Evolutionary conservation across 2,797 vertebrate genomes (phyloP).

Genomic region (Arnoldichthys spilopterus): DNA sequence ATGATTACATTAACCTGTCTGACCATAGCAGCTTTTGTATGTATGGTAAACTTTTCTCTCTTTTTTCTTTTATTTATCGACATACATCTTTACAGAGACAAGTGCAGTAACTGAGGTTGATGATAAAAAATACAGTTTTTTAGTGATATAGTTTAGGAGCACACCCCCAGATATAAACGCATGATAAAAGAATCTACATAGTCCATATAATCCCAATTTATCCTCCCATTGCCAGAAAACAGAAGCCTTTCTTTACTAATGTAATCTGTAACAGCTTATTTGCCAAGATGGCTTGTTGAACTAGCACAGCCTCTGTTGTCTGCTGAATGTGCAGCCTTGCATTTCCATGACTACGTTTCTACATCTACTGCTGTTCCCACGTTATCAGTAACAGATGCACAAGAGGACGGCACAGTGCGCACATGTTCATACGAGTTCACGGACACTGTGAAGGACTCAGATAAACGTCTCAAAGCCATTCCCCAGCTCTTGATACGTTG

Average conservation of each 20-base stretch:
- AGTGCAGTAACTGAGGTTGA: slow-evolving; percentile 79
- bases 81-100: slow-evolving; percentile 70
- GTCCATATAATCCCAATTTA: background rate
- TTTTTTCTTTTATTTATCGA: slow-evolving; percentile 42
- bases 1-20: slow-evolving; percentile 66
- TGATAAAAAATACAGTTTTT: slow-evolving; percentile 71
- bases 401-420: slow-evolving; percentile 29
- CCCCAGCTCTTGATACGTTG: slow-evolving; percentile 8
- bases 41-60: slow-evolving; percentile 53
- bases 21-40: slow-evolving; percentile 76
- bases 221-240: slow-evolving; percentile 3
- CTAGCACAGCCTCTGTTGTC: slow-evolving; percentile 23
- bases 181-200: slow-evolving; percentile 27
- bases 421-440: slow-evolving; percentile 8
- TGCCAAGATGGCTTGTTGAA: slow-evolving; percentile 25
- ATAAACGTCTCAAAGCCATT: slow-evolving; percentile 41
- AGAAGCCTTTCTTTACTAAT: slow-evolving; percentile 14
- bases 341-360: slow-evolving; percentile 15
- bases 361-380: slow-evolving; percentile 40
- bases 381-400: slow-evolving; percentile 41
- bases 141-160: slow-evolving; percentile 50
- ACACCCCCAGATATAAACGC: slow-evolving; percentile 30
- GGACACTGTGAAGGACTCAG: slow-evolving; percentile 22
- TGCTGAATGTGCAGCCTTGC: slow-evolving; percentile 40
- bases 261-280: slow-evolving; percentile 23